These are phyloP conservation scores for Stomorhina lunata DNA, from an alignment of 2,888 invertebrate species.

Conservation along the genomic window DNA sequence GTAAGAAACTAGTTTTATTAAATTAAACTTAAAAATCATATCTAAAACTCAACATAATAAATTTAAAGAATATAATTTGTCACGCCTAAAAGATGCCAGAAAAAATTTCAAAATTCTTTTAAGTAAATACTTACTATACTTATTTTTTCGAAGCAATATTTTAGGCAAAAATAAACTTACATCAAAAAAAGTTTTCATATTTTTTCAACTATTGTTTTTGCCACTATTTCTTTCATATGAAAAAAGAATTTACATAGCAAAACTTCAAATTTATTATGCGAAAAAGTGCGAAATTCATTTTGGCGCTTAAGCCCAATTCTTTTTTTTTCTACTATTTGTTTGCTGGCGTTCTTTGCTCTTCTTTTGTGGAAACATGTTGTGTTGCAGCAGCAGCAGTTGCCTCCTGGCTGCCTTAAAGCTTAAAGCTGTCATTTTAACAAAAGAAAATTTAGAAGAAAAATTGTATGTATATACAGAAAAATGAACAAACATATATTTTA, in stretches of 20 bases:
- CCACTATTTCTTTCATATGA: constrained; percentile 55
- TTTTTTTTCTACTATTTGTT: constrained; percentile 56
- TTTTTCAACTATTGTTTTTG: constrained; percentile 48
- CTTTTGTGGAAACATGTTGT: constrained; percentile 8
- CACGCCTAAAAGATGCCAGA: constrained; percentile 65
- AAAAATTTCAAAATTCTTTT: neutral
- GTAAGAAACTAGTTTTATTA: too few species aligned
- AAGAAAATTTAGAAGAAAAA: constrained; percentile 17
- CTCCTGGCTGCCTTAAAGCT: constrained; percentile 52
- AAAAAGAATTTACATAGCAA: constrained; percentile 68
- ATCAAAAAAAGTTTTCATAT: constrained; percentile 69
- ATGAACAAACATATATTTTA: too few species aligned
- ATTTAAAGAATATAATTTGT: too few species aligned
- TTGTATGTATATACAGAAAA: too few species aligned
- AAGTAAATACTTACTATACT: neutral
- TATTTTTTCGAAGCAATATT: constrained; percentile 20
- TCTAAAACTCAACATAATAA: too few species aligned
- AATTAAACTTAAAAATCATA: too few species aligned
- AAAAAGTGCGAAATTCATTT: constrained; percentile 79
- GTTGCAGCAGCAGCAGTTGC: constrained; percentile 21
- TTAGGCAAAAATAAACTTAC: constrained; percentile 62
- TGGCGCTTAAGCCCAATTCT: constrained; percentile 69
- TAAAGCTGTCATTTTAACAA: constrained; percentile 50
- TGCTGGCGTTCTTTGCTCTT: constrained; percentile 13
- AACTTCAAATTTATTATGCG: constrained; percentile 79